phyloP scores from a whole-genome alignment of 1,140 invertebrate species.

The Kradibia gibbosae region DNA sequence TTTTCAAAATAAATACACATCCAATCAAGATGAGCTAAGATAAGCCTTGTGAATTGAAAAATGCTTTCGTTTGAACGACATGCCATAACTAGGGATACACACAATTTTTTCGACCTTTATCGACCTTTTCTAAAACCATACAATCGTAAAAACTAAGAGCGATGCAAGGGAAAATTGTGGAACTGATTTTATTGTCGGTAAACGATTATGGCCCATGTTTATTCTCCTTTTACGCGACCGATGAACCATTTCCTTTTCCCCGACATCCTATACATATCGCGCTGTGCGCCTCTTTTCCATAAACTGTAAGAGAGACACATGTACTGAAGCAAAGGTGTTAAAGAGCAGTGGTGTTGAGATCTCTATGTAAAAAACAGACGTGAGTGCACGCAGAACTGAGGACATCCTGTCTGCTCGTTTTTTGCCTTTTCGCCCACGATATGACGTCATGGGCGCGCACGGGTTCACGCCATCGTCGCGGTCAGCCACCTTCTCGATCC shows the following conservation, averaged over 20 bases:
- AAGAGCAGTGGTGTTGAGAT: background rate
- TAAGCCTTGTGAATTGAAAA: background rate
- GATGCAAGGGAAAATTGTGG: background rate
- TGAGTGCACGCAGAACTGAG: background rate
- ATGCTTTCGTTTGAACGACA: background rate
- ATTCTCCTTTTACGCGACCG: conserved; percentile 5
- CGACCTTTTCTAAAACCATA: background rate
- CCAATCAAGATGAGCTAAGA: background rate
- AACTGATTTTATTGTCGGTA: background rate
- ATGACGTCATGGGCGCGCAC: conserved; percentile 33
- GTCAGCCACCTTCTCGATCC: conserved; percentile 36
- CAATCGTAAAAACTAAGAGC: background rate
- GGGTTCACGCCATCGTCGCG: conserved; percentile 11
- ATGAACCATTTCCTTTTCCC: background rate
- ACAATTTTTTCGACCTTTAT: no score
- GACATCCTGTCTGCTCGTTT: conserved; percentile 21
- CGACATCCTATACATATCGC: background rate
- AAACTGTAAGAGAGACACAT: background rate
- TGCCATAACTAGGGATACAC: background rate
- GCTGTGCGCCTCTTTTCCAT: background rate
- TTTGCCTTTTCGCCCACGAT: conserved; percentile 31
- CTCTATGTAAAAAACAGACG: background rate
- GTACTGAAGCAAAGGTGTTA: background rate
- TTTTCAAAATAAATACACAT: background rate
- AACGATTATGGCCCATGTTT: background rate